These are phyloP conservation scores for Morpho helenor DNA, from an alignment of 2,888 invertebrate species.

Conservation along the genomic window DNA sequence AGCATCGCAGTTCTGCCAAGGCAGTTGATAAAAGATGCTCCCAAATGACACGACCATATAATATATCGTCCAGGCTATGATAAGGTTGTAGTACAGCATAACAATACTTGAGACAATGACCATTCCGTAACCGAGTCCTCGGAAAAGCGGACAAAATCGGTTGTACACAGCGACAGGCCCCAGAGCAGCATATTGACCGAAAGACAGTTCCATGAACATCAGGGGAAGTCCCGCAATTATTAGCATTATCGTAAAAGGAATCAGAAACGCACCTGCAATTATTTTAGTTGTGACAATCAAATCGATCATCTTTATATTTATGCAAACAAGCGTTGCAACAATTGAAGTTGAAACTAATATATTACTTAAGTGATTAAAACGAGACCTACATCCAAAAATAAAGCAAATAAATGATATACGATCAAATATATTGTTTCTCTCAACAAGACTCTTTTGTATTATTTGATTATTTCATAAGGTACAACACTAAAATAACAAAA, in stretches of 20 bases:
- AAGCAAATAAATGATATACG: too few relatives aligned
- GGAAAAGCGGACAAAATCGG: conserved; percentile 87
- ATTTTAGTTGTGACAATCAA: background rate
- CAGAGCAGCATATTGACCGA: conserved; percentile 89
- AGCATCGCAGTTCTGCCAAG: conserved; percentile 85
- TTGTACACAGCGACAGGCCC: conserved; percentile 90
- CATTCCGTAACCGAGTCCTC: conserved; percentile 87
- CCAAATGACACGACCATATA: conserved; percentile 82
- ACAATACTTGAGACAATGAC: conserved; percentile 86
- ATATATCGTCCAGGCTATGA: conserved; percentile 88
- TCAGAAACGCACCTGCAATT: conserved; percentile 86
- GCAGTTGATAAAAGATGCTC: conserved; percentile 82
- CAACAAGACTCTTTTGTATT: too few relatives aligned
- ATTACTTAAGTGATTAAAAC: too few relatives aligned
- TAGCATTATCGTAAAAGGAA: conserved; percentile 90
- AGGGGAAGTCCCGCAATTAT: conserved; percentile 88
- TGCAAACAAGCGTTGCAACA: too few relatives aligned
- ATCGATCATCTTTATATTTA: too few relatives aligned
- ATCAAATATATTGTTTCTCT: too few relatives aligned
- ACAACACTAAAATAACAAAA: too few relatives aligned
- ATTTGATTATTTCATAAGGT: too few relatives aligned
- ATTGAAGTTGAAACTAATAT: too few relatives aligned
- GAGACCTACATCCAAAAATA: too few relatives aligned
- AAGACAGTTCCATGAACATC: conserved; percentile 91
- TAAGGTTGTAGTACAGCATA: conserved; percentile 87